These are phyloP conservation scores for Orchesellides sinensis DNA, from an alignment of 2,888 invertebrate species.

Conservation along the genomic window DNA sequence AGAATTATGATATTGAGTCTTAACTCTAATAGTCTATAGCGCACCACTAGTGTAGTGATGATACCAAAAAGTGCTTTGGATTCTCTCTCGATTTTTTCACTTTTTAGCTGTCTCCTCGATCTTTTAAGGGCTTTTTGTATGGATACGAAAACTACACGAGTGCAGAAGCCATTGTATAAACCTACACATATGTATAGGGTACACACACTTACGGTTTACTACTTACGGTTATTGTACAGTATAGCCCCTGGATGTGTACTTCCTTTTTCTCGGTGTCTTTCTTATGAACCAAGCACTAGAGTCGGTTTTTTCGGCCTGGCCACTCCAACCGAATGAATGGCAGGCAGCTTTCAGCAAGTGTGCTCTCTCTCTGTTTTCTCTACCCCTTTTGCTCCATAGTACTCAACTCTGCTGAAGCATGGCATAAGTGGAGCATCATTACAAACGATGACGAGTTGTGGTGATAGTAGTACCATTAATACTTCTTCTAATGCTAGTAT, in stretches of 20 bases:
- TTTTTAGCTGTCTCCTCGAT: slow-evolving; percentile 36
- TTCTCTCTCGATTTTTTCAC: slow-evolving; percentile 42
- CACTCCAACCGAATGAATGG: slow-evolving; percentile 59
- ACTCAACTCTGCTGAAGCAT: slow-evolving; percentile 50
- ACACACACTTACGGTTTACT: slow-evolving; percentile 44
- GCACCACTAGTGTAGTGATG: not conserved
- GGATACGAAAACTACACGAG: slow-evolving; percentile 1
- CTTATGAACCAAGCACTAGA: not conserved
- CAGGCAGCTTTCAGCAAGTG: slow-evolving; percentile 53
- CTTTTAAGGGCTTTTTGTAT: slow-evolving; percentile 50
- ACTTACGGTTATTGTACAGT: slow-evolving; percentile 27
- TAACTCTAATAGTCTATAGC: too few species aligned
- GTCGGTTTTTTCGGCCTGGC: slow-evolving; percentile 30
- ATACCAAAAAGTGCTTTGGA: slow-evolving; percentile 18
- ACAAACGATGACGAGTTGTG: slow-evolving; percentile 57
- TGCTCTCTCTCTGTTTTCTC: slow-evolving; percentile 14
- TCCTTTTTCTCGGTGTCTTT: slow-evolving; percentile 6
- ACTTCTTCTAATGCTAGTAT: slow-evolving; percentile 24
- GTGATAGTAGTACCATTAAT: slow-evolving; percentile 46
- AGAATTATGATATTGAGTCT: slow-evolving; percentile 35
- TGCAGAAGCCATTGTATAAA: slow-evolving; percentile 6
- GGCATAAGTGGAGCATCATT: slow-evolving; percentile 56
- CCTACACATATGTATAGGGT: not conserved
- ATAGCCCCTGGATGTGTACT: not conserved
- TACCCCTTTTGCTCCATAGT: slow-evolving; percentile 22